These are phyloP conservation scores for Morpho helenor DNA, from an alignment of 2,888 invertebrate species.

Conservation along the genomic window DNA sequence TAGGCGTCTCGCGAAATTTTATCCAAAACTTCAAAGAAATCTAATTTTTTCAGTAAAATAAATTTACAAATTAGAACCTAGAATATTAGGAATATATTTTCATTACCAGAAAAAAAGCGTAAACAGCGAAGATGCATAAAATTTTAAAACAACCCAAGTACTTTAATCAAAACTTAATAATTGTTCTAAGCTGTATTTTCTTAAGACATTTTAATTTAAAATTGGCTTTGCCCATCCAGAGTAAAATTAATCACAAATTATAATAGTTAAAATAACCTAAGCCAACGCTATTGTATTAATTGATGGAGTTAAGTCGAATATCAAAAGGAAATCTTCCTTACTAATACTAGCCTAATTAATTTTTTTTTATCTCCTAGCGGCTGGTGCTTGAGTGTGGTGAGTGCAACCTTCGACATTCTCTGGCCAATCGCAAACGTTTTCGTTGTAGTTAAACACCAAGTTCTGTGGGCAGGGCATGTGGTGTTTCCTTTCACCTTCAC, in stretches of 20 bases:
- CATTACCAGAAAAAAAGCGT: no score
- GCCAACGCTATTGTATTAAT: background rate
- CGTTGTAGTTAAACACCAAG: conserved; percentile 94
- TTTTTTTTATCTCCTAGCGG: conserved; percentile 58
- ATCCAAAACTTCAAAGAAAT: no score
- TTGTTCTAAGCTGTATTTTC: no score
- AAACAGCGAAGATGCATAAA: no score
- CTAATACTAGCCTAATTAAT: conserved; percentile 5
- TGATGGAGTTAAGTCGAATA: conserved; percentile 3
- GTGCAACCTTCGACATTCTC: conserved; percentile 94
- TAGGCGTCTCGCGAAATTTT: no score
- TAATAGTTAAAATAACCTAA: conserved; percentile 11
- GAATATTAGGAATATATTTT: no score
- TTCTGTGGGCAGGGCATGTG: conserved; percentile 97
- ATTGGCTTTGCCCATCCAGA: no score
- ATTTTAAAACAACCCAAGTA: no score
- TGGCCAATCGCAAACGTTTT: conserved; percentile 97
- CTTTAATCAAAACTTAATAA: no score
- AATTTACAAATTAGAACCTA: no score
- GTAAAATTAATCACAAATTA: conserved; percentile 1
- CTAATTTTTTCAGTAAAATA: no score
- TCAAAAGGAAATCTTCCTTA: conserved; percentile 4
- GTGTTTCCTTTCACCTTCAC: conserved; percentile 95
- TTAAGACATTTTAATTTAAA: no score
- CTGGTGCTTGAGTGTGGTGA: conserved; percentile 74